phyloP scores from a whole-genome alignment of 2,797 vertebrate genomes.

The Sebastes ruberrimus region DNA sequence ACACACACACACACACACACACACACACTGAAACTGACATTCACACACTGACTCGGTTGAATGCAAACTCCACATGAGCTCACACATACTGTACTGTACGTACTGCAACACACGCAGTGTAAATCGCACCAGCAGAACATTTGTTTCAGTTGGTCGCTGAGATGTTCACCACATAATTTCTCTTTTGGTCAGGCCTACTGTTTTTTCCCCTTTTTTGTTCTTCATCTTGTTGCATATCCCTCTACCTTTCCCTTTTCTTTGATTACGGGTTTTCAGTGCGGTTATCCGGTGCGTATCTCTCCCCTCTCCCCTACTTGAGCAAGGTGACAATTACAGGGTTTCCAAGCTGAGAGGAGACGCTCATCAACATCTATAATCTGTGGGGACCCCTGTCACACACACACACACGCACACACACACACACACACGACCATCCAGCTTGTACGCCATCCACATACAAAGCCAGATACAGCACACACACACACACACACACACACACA shows the following conservation, averaged over 20 bases:
- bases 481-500: constrained; percentile 31
- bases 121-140: constrained; percentile 9
- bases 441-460: constrained; percentile 42
- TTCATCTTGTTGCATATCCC: constrained; percentile 16
- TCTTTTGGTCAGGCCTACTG: background rate
- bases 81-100: background rate
- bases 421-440: constrained; percentile 40
- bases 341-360: constrained; percentile 71
- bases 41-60: constrained; percentile 15
- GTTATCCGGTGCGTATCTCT: constrained; percentile 48
- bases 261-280: constrained; percentile 60
- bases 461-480: constrained; percentile 19
- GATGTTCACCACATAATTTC: background rate
- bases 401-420: background rate
- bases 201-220: background rate
- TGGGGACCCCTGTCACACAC: constrained; percentile 66
- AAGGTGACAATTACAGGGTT: constrained; percentile 80
- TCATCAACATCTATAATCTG: constrained; percentile 81
- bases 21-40: background rate
- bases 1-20: background rate
- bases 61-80: constrained; percentile 13
- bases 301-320: constrained; percentile 65
- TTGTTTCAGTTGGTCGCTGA: constrained; percentile 8
- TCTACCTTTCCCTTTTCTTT: constrained; percentile 48
- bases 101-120: background rate